phyloP scores from a whole-genome alignment of 2,888 invertebrate species.

The Ichneumoninae sp. region DNA sequence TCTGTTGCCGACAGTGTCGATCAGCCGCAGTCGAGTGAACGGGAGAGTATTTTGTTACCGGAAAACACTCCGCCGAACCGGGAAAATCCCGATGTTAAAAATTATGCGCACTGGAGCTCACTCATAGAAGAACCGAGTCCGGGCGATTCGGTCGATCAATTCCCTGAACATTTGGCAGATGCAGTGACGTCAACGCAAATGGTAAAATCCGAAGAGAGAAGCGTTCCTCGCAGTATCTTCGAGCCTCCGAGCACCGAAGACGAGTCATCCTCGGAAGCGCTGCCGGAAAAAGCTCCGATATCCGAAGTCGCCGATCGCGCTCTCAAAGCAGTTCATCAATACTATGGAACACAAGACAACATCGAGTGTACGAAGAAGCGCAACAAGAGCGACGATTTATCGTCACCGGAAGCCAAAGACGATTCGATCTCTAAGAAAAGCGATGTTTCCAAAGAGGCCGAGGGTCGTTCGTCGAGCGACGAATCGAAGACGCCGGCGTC shows the following conservation, averaged over 20 bases:
- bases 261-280: conserved; percentile 63
- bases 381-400: conserved; percentile 17
- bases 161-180: conserved; percentile 5
- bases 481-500: conserved; percentile 76
- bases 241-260: conserved; percentile 62
- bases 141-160: conserved; percentile 18
- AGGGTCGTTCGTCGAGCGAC: conserved; percentile 72
- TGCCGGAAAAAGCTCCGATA: conserved; percentile 28
- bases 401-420: not conserved
- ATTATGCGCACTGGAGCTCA: conserved; percentile 52
- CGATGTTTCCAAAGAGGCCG: conserved; percentile 31
- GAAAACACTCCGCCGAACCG: conserved; percentile 17
- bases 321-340: conserved; percentile 73
- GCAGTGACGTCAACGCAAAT: conserved; percentile 50
- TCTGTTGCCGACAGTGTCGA: not conserved
- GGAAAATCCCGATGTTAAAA: not conserved
- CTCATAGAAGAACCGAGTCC: conserved; percentile 55
- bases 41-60: not conserved
- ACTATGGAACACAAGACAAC: conserved; percentile 67
- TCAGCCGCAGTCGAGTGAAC: not conserved
- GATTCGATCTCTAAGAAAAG: conserved; percentile 17
- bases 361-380: conserved; percentile 30
- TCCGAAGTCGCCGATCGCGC: conserved; percentile 72
- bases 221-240: conserved; percentile 38
- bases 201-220: conserved; percentile 21